phyloP scores from a whole-genome alignment of 2,888 invertebrate species.

The Troglohyphantes excavatus region DNA sequence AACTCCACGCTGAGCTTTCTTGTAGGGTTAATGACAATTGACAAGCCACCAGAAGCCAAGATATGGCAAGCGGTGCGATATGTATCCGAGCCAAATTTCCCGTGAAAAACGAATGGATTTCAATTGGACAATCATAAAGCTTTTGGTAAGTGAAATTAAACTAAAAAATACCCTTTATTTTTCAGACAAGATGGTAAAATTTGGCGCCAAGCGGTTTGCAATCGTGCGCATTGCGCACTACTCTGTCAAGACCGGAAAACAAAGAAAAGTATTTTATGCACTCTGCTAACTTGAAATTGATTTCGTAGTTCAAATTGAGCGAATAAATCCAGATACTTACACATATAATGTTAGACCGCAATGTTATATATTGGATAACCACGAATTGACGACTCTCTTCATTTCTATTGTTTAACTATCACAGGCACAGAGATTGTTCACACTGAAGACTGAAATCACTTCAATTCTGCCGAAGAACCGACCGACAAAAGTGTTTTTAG shows the following conservation, averaged over 20 bases:
- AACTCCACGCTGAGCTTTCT: slow-evolving; percentile 18
- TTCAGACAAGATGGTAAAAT: background rate
- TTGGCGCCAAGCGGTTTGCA: slow-evolving; percentile 50
- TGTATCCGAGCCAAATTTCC: background rate
- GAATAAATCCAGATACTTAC: background rate
- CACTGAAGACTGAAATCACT: background rate
- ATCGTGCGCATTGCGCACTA: slow-evolving; percentile 43
- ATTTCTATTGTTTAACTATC: slow-evolving; percentile 8
- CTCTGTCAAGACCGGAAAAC: background rate
- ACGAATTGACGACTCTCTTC: background rate
- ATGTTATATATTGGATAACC: background rate
- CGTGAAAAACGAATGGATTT: background rate
- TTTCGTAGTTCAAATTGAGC: background rate
- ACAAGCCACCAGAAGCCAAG: slow-evolving; percentile 22
- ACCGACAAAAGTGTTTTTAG: slow-evolving; percentile 6
- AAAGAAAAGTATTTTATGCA: background rate
- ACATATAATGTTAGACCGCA: background rate
- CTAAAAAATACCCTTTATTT: background rate
- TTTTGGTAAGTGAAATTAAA: background rate
- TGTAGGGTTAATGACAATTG: slow-evolving; percentile 42
- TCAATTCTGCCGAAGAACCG: background rate
- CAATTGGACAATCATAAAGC: background rate
- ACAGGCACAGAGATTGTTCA: slow-evolving; percentile 19
- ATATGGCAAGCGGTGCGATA: background rate
- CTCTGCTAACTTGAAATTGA: background rate